These are phyloP conservation scores for Zoanthus gigantus DNA, from an alignment of 92 coral and sea anemone species.

Conservation along the genomic window DNA sequence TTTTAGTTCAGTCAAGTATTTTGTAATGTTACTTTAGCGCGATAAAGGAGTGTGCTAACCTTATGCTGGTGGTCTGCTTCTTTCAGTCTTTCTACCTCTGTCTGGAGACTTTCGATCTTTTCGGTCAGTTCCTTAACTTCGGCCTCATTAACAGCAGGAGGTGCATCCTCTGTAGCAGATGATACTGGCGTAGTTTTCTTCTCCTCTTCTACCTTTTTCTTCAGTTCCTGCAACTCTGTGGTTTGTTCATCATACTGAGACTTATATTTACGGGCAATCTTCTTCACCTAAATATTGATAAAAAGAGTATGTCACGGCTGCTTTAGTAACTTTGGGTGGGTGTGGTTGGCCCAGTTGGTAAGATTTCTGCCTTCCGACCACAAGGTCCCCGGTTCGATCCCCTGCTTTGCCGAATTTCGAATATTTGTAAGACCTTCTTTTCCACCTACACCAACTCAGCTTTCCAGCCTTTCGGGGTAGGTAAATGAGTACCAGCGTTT, in stretches of 20 bases:
- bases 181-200: conserved; percentile 26
- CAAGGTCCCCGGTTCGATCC: too few relatives aligned
- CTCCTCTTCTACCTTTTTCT: conserved; percentile 72
- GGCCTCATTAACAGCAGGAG: conserved; percentile 67
- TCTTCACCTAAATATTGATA: conserved; percentile 70
- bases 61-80: conserved; percentile 77
- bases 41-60: conserved; percentile 47
- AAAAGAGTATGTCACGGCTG: not conserved
- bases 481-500: too few relatives aligned
- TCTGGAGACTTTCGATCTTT: conserved; percentile 69
- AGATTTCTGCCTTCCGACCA: too few relatives aligned
- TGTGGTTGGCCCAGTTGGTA: too few relatives aligned
- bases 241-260: conserved; percentile 85
- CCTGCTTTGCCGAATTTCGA: too few relatives aligned
- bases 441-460: too few relatives aligned
- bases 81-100: conserved; percentile 78
- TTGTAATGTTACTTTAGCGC: too few relatives aligned
- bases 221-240: conserved; percentile 69
- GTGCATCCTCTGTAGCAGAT: conserved; percentile 40
- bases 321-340: too few relatives aligned
- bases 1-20: not conserved
- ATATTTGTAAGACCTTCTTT: too few relatives aligned
- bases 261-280: conserved; percentile 95
- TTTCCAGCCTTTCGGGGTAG: too few relatives aligned
- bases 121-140: conserved; percentile 79